These are phyloP conservation scores for Cephus rjabovi DNA, from an alignment of 2,888 invertebrate genomes.

Conservation along the genomic window DNA sequence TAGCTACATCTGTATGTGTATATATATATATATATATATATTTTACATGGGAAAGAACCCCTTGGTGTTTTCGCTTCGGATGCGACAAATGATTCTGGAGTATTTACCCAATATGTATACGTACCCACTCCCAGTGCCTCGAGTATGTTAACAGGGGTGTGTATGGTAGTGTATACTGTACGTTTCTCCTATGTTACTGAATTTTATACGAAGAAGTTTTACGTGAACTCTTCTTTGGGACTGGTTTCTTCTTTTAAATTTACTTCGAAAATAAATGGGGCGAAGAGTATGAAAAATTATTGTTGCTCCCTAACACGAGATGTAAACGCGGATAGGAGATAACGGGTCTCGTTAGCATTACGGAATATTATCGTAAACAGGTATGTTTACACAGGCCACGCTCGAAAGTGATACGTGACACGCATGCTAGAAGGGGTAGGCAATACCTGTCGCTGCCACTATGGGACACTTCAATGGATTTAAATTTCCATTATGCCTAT, in stretches of 20 bases:
- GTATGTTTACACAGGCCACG: constrained; percentile 57
- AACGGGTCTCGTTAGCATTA: constrained; percentile 54
- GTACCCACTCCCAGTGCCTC: neutral
- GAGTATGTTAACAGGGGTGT: neutral
- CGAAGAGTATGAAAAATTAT: neutral
- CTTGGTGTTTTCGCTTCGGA: neutral
- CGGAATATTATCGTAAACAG: constrained; percentile 61
- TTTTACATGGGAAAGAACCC: neutral
- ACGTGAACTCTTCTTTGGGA: neutral
- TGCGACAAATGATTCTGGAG: neutral
- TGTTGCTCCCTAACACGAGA: neutral
- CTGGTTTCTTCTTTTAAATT: constrained; percentile 17
- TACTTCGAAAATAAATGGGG: constrained; percentile 38
- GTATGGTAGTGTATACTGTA: neutral
- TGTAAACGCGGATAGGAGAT: constrained; percentile 30
- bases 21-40: neutral
- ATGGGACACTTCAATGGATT: constrained; percentile 31
- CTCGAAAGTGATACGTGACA: constrained; percentile 63
- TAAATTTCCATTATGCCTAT: constrained; percentile 57
- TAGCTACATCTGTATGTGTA: neutral
- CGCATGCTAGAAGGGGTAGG: constrained; percentile 50
- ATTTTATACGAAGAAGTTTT: neutral
- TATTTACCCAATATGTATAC: neutral
- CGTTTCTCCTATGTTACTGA: neutral
- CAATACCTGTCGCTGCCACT: neutral